Evolutionary conservation across 2,888 invertebrate species (phyloP), one percentile per base, ranked within the genome.

Genomic region (Cosmia pyralina): DNA sequence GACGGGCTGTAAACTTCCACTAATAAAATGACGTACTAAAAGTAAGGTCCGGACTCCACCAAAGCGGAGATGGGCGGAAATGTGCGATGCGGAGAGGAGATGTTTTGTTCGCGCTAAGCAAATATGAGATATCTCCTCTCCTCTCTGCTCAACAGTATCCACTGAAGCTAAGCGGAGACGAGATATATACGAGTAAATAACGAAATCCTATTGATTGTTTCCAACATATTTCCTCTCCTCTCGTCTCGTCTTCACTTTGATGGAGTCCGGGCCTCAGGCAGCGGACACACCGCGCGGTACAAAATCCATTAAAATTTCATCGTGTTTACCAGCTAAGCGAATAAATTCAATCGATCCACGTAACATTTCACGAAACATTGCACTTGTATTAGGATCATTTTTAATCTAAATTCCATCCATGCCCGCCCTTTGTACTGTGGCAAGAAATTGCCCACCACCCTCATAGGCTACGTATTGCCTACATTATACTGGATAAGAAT

Each of bases 341-440:
- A 83, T 76, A 82, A 85, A 87, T 86, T 87, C 89, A 89, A 87
- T 85, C 85, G 85, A 87, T 87, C 84, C 83, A 82, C 82, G 83
- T 85, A 88, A 88, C 84, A 91, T 92, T 93, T 92, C 88, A 92
- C 92, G 91, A 91, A 91, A 92, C 92, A 92, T 92, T 93, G 91
- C 92, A 92, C 93, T 90, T 93, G 87, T 77, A 73, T 90, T 88
- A 87, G 90, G 89, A 93, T 93, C 90, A 93, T 93, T 94, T 94
- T 94, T 94, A 94, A 94, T 94, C 94, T 92, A 94, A 94, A 94
- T 94, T 94, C 94, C 93, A 75, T 81, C 80, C 89, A 81, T 88
- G 86, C 91, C 89, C 89, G 89, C 90, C 91, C 93, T 93, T 94
- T 93, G 93, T 92, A 88, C 83, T 89, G 82, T 46, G 69, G 69